Evolutionary conservation across 2,888 invertebrate genomes (phyloP).

Genomic region (Matsumyia berberina): DNA sequence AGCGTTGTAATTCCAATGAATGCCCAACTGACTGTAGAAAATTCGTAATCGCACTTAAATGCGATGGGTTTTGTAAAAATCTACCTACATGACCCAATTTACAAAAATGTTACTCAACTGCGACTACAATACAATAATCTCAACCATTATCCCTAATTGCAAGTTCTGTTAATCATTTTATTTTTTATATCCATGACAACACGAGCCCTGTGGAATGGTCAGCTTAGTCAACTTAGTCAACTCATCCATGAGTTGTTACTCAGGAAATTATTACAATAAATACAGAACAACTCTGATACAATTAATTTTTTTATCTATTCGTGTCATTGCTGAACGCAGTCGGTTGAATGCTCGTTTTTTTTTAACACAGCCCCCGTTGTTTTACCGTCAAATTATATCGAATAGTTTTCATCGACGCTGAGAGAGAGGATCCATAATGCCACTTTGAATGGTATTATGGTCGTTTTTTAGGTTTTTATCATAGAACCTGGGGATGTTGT

Average conservation of each 20-base stretch:
- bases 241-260: slow-evolving; percentile 13
- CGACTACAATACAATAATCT: background rate
- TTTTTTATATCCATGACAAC: slow-evolving; percentile 6
- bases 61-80: background rate
- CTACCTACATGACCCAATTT: slow-evolving; percentile 33
- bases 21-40: slow-evolving; percentile 13
- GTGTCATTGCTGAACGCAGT: slow-evolving; percentile 56
- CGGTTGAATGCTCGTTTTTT: slow-evolving; percentile 22
- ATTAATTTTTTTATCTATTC: slow-evolving; percentile 56
- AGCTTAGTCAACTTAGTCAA: slow-evolving; percentile 17
- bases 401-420: slow-evolving; percentile 3
- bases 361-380: slow-evolving; percentile 5
- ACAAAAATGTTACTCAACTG: background rate
- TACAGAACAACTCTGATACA: slow-evolving; percentile 42
- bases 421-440: slow-evolving; percentile 4
- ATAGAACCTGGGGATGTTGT: background rate
- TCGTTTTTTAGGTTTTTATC: slow-evolving; percentile 3
- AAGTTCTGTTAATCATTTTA: background rate
- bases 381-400: slow-evolving; percentile 27
- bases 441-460: slow-evolving; percentile 2
- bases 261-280: slow-evolving; percentile 51
- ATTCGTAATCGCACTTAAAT: slow-evolving; percentile 34
- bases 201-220: slow-evolving; percentile 11
- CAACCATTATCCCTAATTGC: slow-evolving; percentile 14
- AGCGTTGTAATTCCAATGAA: background rate